A percentile compares a stretch with the other conserved stretches of the same genome.
Evolutionary conservation across 2,113 vertebrate genomes (phyloP).

Genomic region (Lucifuga dentata): DNA sequence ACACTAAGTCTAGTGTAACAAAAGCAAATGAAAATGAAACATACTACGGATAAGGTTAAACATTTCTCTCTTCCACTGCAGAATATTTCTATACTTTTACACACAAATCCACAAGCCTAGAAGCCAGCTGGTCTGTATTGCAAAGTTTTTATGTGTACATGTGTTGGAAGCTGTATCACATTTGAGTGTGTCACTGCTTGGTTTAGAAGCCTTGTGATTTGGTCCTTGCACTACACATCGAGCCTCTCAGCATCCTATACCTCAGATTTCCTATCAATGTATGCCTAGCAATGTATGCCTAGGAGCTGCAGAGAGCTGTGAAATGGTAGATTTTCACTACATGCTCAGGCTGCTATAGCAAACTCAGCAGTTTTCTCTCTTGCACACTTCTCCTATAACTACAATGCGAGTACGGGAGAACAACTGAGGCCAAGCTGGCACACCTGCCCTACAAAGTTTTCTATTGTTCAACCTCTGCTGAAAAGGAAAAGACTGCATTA

Average conservation of each 20-base stretch:
- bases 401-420: slow-evolving; percentile 49
- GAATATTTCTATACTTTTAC: background rate
- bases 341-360: slow-evolving; percentile 51
- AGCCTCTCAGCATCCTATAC: slow-evolving; percentile 34
- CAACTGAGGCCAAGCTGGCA: slow-evolving; percentile 59
- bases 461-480: slow-evolving; percentile 60
- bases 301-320: slow-evolving; percentile 55
- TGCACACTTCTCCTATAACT: slow-evolving; percentile 47
- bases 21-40: background rate
- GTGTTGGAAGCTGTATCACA: slow-evolving; percentile 30
- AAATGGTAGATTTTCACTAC: slow-evolving; percentile 56
- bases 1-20: background rate
- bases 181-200: slow-evolving; percentile 30
- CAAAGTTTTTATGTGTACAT: slow-evolving; percentile 20
- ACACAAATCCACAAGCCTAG: background rate
- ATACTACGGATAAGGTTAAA: too few species aligned
- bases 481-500: slow-evolving; percentile 54
- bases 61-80: background rate
- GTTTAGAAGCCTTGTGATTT: slow-evolving; percentile 30
- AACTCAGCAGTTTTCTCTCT: slow-evolving; percentile 67
- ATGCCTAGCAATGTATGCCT: slow-evolving; percentile 55
- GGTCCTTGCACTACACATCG: slow-evolving; percentile 59
- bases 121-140: slow-evolving; percentile 10
- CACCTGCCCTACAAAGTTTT: slow-evolving; percentile 68
- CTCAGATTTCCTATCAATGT: slow-evolving; percentile 61